Conservation (phyloP, 1,140 invertebrate species). For the Caenorhabditis brenneri region DNA sequence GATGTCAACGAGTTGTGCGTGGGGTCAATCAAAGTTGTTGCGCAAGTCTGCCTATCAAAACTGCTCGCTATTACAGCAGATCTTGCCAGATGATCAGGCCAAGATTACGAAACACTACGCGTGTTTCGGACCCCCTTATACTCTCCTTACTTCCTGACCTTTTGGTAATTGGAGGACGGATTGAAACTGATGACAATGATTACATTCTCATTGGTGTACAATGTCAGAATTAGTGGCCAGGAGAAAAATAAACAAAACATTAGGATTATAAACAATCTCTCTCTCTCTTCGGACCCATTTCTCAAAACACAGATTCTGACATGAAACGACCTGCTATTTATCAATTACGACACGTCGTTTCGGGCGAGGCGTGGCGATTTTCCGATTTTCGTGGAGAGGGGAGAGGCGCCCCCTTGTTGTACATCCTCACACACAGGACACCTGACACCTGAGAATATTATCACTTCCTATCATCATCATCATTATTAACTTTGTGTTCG, state of each 20-base stretch:
- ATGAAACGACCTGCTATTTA: slow-evolving; percentile 34
- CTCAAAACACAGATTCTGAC: slow-evolving; percentile 15
- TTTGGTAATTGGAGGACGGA: slow-evolving; percentile 1
- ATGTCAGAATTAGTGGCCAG: neutral
- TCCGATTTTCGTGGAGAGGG: neutral
- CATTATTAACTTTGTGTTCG: neutral
- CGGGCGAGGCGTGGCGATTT: neutral
- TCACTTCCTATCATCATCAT: neutral
- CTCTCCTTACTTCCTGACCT: neutral
- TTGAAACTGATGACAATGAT: slow-evolving; percentile 17
- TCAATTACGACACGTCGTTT: slow-evolving; percentile 39
- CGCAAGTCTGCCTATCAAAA: slow-evolving; percentile 40
- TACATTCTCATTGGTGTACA: neutral
- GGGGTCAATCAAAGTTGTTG: slow-evolving; percentile 40
- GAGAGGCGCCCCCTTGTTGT: neutral
- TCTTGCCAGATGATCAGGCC: slow-evolving; percentile 32
- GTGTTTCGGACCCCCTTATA: neutral
- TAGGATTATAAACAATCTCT: slow-evolving; percentile 37
- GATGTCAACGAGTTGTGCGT: slow-evolving; percentile 29
- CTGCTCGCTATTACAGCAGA: slow-evolving; percentile 20
- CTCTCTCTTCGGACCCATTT: neutral
- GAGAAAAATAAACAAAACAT: slow-evolving; percentile 12
- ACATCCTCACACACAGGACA: slow-evolving; percentile 25
- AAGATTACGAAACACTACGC: slow-evolving; percentile 38
- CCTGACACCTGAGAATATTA: slow-evolving; percentile 14